Percentiles rank a stretch among this genome's conserved stretches.
Conservation (phyloP, 2,113 vertebrate species). For the Hoplias malabaricus region DNA sequence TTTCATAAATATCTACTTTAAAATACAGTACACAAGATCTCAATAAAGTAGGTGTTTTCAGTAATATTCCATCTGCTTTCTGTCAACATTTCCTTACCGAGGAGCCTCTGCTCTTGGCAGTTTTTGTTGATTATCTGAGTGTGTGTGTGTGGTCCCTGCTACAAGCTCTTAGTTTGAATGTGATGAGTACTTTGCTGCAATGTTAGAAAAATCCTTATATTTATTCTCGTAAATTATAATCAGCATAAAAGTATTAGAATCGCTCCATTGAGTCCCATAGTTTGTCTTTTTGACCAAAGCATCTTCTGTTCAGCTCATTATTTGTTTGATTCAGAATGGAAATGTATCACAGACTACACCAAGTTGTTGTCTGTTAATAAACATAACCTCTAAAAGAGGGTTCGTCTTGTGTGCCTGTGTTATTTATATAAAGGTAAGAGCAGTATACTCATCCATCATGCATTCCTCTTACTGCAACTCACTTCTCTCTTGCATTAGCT, state of each 20-base stretch:
- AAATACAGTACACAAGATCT: not conserved
- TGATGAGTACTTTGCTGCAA: not conserved
- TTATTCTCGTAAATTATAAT: constrained; percentile 42
- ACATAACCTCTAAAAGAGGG: not conserved
- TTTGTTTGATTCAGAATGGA: not conserved
- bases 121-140: constrained; percentile 15
- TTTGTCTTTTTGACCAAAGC: not conserved
- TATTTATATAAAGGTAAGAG: not conserved
- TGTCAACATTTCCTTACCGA: not conserved
- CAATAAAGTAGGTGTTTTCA: not conserved
- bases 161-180: constrained; percentile 13
- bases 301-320: not conserved
- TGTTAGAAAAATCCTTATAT: constrained; percentile 27
- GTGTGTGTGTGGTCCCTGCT: not conserved
- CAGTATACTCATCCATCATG: no score
- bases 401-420: not conserved
- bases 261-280: not conserved
- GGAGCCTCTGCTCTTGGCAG: not conserved
- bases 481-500: no score
- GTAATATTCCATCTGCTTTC: not conserved
- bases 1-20: not conserved
- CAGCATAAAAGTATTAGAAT: constrained; percentile 10
- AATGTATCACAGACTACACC: not conserved
- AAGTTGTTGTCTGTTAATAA: constrained; percentile 34
- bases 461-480: no score